Conservation (phyloP, 2,113 vertebrate species). For the Diadophis punctatus region DNA sequence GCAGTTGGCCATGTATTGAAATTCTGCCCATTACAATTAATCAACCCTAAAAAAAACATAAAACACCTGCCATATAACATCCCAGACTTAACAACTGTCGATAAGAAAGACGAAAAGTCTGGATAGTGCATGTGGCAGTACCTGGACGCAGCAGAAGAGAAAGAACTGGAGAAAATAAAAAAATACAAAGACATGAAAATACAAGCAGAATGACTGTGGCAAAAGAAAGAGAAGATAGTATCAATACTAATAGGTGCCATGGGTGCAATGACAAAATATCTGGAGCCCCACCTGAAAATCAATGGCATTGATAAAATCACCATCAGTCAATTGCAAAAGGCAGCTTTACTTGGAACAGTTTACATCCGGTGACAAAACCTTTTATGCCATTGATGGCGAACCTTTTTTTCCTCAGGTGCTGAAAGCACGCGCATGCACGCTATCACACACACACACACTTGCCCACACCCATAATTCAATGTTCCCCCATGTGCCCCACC, state of each 20-base stretch:
- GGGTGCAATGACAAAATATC: not conserved
- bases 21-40: not conserved
- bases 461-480: too few species aligned
- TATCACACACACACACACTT: too few species aligned
- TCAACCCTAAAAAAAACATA: not conserved
- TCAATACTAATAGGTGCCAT: not conserved
- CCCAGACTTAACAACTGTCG: not conserved
- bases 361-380: not conserved
- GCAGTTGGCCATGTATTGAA: not conserved
- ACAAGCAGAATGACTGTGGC: not conserved
- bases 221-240: not conserved
- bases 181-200: not conserved
- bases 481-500: too few species aligned
- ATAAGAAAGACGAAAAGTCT: not conserved
- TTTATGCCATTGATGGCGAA: too few species aligned
- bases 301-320: not conserved
- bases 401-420: too few species aligned
- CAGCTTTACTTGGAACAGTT: not conserved
- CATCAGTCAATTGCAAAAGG: not conserved
- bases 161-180: not conserved
- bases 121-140: not conserved
- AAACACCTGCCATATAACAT: not conserved
- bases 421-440: too few species aligned
- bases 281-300: not conserved
- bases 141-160: not conserved